These are phyloP conservation scores for Chrysolina americana DNA, from an alignment of 2,888 invertebrate species.

Conservation along the genomic window DNA sequence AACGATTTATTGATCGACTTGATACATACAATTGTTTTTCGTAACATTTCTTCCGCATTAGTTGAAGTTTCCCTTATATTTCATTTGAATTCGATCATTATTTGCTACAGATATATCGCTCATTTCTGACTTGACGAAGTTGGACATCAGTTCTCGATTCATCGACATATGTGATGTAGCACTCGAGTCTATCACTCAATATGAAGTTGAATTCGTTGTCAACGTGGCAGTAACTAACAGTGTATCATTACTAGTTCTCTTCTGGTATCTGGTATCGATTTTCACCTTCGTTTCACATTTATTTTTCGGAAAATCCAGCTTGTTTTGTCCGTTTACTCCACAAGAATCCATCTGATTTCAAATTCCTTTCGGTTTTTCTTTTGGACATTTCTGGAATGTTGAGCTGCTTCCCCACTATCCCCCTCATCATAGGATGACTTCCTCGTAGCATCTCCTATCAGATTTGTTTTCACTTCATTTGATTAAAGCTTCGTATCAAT, in stretches of 20 bases:
- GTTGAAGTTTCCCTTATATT: neutral
- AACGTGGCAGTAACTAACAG: neutral
- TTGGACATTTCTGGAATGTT: neutral
- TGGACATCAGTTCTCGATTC: slow-evolving; percentile 3
- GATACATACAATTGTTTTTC: slow-evolving; percentile 11
- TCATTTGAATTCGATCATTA: neutral
- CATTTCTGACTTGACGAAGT: neutral
- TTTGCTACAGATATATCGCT: neutral
- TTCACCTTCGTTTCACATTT: neutral
- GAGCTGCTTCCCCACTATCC: neutral
- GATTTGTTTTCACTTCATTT: slow-evolving; percentile 12
- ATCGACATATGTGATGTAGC: slow-evolving; percentile 14
- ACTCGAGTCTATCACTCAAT: slow-evolving; percentile 7
- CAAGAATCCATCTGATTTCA: slow-evolving; percentile 1
- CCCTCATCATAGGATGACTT: neutral
- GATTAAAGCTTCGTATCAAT: slow-evolving; percentile 16
- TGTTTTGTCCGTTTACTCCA: slow-evolving; percentile 1
- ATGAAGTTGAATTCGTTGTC: no score
- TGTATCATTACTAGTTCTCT: neutral
- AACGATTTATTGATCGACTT: neutral
- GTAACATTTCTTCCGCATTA: neutral
- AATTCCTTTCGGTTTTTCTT: neutral
- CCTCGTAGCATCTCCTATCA: slow-evolving; percentile 8
- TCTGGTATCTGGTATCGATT: neutral
- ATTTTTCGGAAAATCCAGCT: slow-evolving; percentile 6